Evolutionary conservation across 2,888 invertebrate genomes (phyloP), one percentile per base, ranked within the genome.

Genomic region (Eurois occulta): DNA sequence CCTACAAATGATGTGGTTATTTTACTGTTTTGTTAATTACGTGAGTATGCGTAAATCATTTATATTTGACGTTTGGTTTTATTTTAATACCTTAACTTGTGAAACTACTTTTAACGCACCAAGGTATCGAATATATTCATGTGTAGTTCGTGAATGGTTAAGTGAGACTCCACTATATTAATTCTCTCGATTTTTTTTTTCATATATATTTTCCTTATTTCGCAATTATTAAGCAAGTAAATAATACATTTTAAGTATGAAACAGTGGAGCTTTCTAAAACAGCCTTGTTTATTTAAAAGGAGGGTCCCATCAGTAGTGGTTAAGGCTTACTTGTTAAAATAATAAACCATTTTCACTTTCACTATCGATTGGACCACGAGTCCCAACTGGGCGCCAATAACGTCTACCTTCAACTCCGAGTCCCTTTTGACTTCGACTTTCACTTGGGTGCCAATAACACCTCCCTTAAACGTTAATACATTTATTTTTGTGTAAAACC

Each of bases 321-420:
- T 41, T 1, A 41, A 41, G 41, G 1, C 41, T 43, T 41, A 41
- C 41, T 41, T 41, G 13, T 41, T 41, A 41, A 13, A 41, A 13
- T 41, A 13, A 43, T 13, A 43, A 43, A 16, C 43, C 0, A 13
- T 43, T 43, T 43, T 43, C 43, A 43, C 3, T 43, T 43, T 43
- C 16, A 43, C 16, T 4, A 43, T 43, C 18, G 1, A 58, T 38
- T 38, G n/a, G 62, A 21, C 21, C 0, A 35, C 2, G 13, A 41
- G 43, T 46, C 43, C 43, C 60, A 35, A 21, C 43, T 71, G 71
- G 60, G 71, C 60, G 71, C 43, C 32, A 71, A 43, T 60, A 60
- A 43, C 24, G 10, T 24, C 10, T 2, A 24, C 21, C 8, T 4
- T 43, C 13, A 70, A 21, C 41, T 69, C 21, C 1, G n/a, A 58